Percentiles rank a stretch among this genome's conserved stretches.
Conservation (phyloP, 2,113 vertebrate species). For the Plecturocebus donacophilus region DNA sequence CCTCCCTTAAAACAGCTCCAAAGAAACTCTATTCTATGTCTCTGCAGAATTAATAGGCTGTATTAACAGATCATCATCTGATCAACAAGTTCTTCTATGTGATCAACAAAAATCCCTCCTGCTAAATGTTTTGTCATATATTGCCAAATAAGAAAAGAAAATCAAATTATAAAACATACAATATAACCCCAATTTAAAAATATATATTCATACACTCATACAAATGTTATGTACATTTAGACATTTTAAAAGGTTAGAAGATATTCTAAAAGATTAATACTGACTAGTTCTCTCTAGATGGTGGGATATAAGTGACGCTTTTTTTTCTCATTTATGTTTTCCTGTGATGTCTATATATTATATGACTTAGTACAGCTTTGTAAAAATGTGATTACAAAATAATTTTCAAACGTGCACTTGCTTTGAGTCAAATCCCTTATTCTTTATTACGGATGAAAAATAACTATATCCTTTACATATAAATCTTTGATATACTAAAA, state of each 20-base stretch:
- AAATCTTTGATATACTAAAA: slow-evolving; percentile 44
- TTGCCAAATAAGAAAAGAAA: background rate
- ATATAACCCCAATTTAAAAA: slow-evolving; percentile 48
- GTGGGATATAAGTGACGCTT: background rate
- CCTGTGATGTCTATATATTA: background rate
- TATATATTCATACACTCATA: background rate
- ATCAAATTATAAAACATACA: slow-evolving; percentile 11
- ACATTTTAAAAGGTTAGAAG: slow-evolving; percentile 7
- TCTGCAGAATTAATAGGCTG: background rate
- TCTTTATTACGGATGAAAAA: slow-evolving; percentile 16
- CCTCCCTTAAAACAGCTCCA: slow-evolving; percentile 7
- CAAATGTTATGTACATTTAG: background rate
- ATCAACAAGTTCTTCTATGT: slow-evolving; percentile 34
- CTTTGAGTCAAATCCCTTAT: slow-evolving; percentile 45
- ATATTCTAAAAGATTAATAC: slow-evolving; percentile 28
- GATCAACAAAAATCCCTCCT: slow-evolving; percentile 25
- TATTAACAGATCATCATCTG: background rate
- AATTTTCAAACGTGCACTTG: slow-evolving; percentile 35
- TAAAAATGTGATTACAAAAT: slow-evolving; percentile 50
- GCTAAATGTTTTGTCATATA: slow-evolving; percentile 9
- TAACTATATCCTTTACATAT: background rate
- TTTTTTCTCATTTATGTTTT: slow-evolving; percentile 49
- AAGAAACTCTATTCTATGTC: background rate
- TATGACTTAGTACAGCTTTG: background rate
- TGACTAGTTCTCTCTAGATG: background rate